Evolutionary conservation across 1,140 invertebrate genomes (phyloP), one percentile per base, ranked within the genome.

Genomic region (Brachionus paranguensis): DNA sequence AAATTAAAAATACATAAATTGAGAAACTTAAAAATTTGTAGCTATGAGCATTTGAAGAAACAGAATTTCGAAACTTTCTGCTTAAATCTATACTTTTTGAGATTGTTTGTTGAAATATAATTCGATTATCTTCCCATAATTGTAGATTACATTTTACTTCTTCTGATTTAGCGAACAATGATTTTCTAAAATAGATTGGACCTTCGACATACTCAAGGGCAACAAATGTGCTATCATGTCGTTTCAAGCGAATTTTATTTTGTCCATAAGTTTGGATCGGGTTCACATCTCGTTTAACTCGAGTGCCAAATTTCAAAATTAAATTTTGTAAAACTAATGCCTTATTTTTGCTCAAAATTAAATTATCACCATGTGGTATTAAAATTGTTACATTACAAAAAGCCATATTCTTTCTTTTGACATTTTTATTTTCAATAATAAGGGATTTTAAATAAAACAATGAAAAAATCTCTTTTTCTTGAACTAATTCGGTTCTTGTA

Each of bases 401-500:
- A 29, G 45, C 41, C 17, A 5, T 29, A 7, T 14, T 76, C 14
- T 33, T 4, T 27, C 47, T 53, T 10, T 24, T 14, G 3, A 7
- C 12, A 1, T 76, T 24, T 47, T 50, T 27, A 8, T 3, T 27
- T 11, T 27, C 14, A 27, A 76, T 50, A 27, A 8, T 50, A 76
- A 50, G 45, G 50, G 72, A 76, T 14, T 76, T 76, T 20, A 76
- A 8, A 14, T 76, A 76, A 27, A 76, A 76, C 8, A 76, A 14
- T 50, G 72, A 37, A 76, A 20, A 76, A 50, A 76, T 76, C 10
- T 76, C 45, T 47, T 74, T 45, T 43, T 74, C 12, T 76, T 76
- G 43, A n/a, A 20, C 3, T 20, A 4, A 4, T 5, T 76, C 72
- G 5, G 72, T 76, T 47, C 72, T 24, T 11, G 17, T 50, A 4